A percentile compares a stretch with the other conserved stretches of the same genome.
Conservation (phyloP, 1,140 invertebrate genomes). For the Diuraphis noxia region DNA sequence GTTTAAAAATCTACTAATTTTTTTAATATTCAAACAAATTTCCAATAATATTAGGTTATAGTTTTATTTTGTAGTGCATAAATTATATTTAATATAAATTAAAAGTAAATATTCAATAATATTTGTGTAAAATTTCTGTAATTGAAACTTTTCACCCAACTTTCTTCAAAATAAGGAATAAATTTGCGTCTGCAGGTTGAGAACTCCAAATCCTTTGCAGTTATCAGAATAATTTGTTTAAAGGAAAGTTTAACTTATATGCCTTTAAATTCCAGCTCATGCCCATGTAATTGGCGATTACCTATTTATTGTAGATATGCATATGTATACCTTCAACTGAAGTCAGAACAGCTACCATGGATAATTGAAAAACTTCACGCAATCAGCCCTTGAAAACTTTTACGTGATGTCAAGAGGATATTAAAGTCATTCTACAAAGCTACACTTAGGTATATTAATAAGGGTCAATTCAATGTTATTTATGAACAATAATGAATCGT, state of each 20-base stretch:
- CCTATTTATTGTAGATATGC: neutral
- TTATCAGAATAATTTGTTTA: neutral
- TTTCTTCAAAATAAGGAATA: neutral
- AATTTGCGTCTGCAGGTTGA: neutral
- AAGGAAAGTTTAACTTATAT: neutral
- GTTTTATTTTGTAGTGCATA: neutral
- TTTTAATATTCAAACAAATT: neutral
- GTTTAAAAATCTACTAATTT: neutral
- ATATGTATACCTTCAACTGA: neutral
- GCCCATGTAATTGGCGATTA: constrained; percentile 13
- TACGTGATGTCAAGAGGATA: neutral
- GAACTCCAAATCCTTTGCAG: neutral
- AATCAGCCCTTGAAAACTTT: constrained; percentile 5
- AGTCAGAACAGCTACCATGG: neutral
- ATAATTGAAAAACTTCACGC: constrained; percentile 15
- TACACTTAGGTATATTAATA: neutral
- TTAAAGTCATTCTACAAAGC: neutral
- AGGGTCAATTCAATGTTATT: neutral
- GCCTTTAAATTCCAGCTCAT: neutral
- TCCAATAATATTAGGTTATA: neutral
- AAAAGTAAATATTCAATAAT: neutral
- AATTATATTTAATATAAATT: neutral
- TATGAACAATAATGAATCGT: neutral
- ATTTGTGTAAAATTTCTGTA: neutral
- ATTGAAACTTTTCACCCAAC: neutral